Evolutionary conservation across 2,888 invertebrate species (phyloP).

Genomic region (Bugula neritina): DNA sequence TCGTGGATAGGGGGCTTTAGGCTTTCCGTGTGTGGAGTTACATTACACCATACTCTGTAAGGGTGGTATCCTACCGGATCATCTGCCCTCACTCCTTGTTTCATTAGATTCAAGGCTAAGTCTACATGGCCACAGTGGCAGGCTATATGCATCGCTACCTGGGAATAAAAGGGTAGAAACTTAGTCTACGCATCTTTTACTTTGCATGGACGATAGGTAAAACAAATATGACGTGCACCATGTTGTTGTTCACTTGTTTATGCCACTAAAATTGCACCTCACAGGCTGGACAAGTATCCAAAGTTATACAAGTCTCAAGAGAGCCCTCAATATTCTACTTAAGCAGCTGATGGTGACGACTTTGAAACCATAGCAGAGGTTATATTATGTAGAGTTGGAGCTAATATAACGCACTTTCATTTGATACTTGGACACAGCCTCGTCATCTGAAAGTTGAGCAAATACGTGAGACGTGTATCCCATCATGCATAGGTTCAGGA

Average conservation of each 20-base stretch:
- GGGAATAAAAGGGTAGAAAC: too few relatives aligned
- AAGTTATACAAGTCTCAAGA: too few relatives aligned
- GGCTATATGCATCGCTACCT: slow-evolving; percentile 44
- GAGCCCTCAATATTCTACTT: too few relatives aligned
- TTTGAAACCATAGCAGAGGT: too few relatives aligned
- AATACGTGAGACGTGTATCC: slow-evolving; percentile 47
- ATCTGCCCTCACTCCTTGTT: slow-evolving; percentile 43
- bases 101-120: slow-evolving; percentile 31
- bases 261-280: too few relatives aligned
- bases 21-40: slow-evolving; percentile 42
- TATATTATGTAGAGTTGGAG: too few relatives aligned
- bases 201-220: too few relatives aligned
- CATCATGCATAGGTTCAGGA: slow-evolving; percentile 44
- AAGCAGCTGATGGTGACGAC: too few relatives aligned
- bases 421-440: slow-evolving; percentile 44
- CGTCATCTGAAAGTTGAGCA: slow-evolving; percentile 39
- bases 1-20: slow-evolving; percentile 46
- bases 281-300: too few relatives aligned
- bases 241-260: too few relatives aligned
- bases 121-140: slow-evolving; percentile 46
- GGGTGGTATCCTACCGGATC: slow-evolving; percentile 50
- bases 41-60: slow-evolving; percentile 42
- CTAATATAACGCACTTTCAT: slow-evolving; percentile 40
- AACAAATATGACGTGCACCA: too few relatives aligned
- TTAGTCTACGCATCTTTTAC: too few relatives aligned